Percentiles rank a stretch among this genome's conserved stretches.
phyloP scores from a whole-genome alignment of 37 sponge, comb jelly and placozoan species.

The Cliona cf. orientalis region DNA sequence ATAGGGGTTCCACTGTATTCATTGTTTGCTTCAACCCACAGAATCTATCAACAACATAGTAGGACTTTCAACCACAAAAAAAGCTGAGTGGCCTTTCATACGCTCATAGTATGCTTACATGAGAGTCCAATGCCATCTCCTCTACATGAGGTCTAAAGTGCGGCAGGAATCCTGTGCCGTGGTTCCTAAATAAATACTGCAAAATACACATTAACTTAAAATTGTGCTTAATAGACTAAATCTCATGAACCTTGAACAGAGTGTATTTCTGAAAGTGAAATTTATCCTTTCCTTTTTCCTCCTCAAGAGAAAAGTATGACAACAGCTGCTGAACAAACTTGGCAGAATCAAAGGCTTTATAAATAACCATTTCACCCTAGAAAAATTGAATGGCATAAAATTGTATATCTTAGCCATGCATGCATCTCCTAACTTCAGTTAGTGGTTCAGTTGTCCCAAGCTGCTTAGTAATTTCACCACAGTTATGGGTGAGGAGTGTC shows the following conservation, averaged over 20 bases:
- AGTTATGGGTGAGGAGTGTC: no score
- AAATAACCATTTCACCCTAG: constrained; percentile 65
- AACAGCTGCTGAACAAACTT: constrained; percentile 79
- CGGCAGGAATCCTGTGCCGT: constrained; percentile 53
- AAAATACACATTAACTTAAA: background rate
- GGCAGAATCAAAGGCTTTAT: constrained; percentile 59
- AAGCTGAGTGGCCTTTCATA: no score
- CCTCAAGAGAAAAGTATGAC: constrained; percentile 77
- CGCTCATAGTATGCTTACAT: constrained; percentile 29
- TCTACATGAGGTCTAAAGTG: constrained; percentile 70
- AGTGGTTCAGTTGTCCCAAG: background rate
- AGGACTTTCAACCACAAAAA: no score
- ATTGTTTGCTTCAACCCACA: no score
- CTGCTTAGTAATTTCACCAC: no score
- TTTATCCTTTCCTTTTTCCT: constrained; percentile 70
- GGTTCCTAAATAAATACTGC: constrained; percentile 73
- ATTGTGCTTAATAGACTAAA: background rate
- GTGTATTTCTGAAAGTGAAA: constrained; percentile 34
- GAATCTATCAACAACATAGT: no score
- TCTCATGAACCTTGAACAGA: constrained; percentile 50
- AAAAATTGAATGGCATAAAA: no score
- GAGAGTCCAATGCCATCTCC: constrained; percentile 53
- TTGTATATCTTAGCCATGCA: no score
- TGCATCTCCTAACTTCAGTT: no score
- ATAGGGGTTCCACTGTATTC: no score